Evolutionary conservation across 2,888 invertebrate species (phyloP).

Genomic region (Microchrysa polita): DNA sequence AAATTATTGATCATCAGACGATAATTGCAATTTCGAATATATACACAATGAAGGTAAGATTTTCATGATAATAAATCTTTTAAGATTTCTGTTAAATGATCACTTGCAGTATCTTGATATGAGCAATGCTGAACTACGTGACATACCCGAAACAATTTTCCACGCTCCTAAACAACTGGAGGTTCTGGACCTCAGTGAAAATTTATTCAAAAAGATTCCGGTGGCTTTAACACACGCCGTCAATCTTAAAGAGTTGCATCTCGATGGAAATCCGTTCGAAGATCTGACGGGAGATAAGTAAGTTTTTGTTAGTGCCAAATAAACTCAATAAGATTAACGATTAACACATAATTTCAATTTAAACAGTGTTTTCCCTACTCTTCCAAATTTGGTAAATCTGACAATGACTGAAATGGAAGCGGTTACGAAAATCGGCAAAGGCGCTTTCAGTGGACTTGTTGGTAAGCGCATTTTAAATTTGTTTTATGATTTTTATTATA

Average conservation of each 20-base stretch:
- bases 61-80: background rate
- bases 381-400: constrained; percentile 68
- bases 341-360: constrained; percentile 9
- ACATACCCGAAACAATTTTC: constrained; percentile 73
- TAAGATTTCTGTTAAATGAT: background rate
- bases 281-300: constrained; percentile 66
- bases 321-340: background rate
- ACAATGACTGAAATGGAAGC: constrained; percentile 75
- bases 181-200: constrained; percentile 74
- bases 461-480: constrained; percentile 55
- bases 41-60: constrained; percentile 70
- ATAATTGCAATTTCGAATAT: constrained; percentile 74
- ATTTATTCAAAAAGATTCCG: constrained; percentile 71
- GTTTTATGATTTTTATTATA: background rate
- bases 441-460: constrained; percentile 69
- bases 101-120: constrained; percentile 72
- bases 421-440: constrained; percentile 68
- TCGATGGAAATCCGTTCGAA: constrained; percentile 77
- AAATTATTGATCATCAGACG: constrained; percentile 72
- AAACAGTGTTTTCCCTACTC: constrained; percentile 20
- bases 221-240: constrained; percentile 70
- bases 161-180: constrained; percentile 74
- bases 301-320: constrained; percentile 48
- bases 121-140: constrained; percentile 71
- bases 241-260: constrained; percentile 69